Percentiles rank a stretch among this genome's conserved stretches.
Conservation (phyloP, 2,797 vertebrate species). For the Heliangelus exortis region DNA sequence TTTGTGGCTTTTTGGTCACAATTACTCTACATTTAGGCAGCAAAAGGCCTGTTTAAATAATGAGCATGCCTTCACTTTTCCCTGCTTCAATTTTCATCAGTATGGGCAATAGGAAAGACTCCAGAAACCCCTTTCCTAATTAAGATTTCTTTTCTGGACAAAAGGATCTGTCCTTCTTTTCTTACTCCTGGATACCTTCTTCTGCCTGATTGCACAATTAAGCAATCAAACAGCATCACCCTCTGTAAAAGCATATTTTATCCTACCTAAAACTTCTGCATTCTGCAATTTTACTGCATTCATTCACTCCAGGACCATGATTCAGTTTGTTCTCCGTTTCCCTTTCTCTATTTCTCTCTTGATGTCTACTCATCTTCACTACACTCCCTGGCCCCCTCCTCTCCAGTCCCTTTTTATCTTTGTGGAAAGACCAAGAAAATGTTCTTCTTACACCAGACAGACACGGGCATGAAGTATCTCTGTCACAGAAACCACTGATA, state of each 20-base stretch:
- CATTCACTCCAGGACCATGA: neutral
- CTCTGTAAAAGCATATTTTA: neutral
- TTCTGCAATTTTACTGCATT: neutral
- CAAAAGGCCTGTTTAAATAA: neutral
- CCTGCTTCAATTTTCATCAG: neutral
- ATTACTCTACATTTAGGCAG: neutral
- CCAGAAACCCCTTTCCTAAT: neutral
- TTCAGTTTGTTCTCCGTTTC: neutral
- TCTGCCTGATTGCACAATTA: neutral
- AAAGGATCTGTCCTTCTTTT: neutral
- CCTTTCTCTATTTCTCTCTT: neutral
- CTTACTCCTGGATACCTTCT: neutral
- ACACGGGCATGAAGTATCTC: neutral
- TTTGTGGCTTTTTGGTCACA: neutral
- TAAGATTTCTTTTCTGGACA: neutral
- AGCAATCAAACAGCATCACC: neutral
- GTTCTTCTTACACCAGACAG: neutral
- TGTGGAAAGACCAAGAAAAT: neutral
- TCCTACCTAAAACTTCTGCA: neutral
- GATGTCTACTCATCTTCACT: neutral
- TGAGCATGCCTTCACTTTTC: neutral
- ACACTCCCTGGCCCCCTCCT: neutral
- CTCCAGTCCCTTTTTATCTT: neutral
- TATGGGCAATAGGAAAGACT: neutral
- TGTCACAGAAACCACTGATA: neutral